Evolutionary conservation across 2,797 vertebrate species (phyloP).

Genomic region (Trematomus bernacchii): DNA sequence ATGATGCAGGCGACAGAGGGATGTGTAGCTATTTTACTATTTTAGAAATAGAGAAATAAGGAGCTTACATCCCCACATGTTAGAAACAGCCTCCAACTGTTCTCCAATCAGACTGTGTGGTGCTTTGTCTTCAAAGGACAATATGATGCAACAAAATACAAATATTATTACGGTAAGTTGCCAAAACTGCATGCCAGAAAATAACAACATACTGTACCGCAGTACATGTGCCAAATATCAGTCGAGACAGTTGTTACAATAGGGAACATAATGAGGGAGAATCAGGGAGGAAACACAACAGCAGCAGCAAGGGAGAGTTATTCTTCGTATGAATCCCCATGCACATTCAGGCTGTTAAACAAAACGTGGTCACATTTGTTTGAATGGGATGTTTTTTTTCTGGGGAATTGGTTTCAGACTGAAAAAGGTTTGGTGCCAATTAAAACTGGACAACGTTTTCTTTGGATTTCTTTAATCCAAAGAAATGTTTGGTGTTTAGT

Average conservation of each 20-base stretch:
- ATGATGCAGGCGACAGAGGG: conserved; percentile 2
- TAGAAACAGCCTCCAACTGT: conserved; percentile 21
- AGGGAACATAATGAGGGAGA: neutral
- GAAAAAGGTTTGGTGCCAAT: neutral
- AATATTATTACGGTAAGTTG: conserved; percentile 38
- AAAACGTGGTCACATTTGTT: neutral
- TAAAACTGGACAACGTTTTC: neutral
- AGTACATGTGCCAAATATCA: conserved; percentile 26
- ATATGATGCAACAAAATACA: conserved; percentile 41
- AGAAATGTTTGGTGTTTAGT: neutral
- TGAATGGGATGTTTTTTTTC: neutral
- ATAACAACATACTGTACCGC: neutral
- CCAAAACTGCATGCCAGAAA: conserved; percentile 9
- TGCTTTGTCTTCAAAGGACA: conserved; percentile 25
- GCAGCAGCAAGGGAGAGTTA: neutral
- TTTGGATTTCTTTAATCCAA: neutral
- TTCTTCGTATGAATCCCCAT: conserved; percentile 3
- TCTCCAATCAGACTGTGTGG: conserved; percentile 27
- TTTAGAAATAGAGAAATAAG: conserved; percentile 20
- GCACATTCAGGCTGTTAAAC: neutral
- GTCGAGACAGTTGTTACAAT: conserved; percentile 14
- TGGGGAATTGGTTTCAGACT: neutral
- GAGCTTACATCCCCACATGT: conserved; percentile 24
- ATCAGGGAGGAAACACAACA: neutral
- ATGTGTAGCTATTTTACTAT: conserved; percentile 20